Evolutionary conservation across 2,888 invertebrate genomes (phyloP).

Genomic region (Trimorus sp.): DNA sequence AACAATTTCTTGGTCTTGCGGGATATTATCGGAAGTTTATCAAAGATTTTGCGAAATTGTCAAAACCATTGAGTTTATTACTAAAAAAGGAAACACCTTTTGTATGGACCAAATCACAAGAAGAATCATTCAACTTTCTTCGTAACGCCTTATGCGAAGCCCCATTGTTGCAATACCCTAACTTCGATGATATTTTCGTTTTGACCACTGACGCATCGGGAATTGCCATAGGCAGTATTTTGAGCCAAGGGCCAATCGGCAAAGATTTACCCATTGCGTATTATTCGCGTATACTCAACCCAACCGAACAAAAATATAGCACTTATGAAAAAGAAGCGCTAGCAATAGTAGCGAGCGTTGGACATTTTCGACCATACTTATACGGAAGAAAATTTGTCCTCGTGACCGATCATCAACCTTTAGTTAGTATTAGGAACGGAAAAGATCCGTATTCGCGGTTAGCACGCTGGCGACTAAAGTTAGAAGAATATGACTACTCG

Average conservation of each 20-base stretch:
- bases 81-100: neutral
- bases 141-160: neutral
- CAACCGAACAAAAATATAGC: conserved; percentile 6
- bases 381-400: conserved; percentile 23
- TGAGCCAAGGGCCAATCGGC: neutral
- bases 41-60: neutral
- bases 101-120: neutral
- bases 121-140: too few species aligned
- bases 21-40: neutral
- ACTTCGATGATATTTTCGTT: neutral
- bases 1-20: too few species aligned
- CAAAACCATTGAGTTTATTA: neutral
- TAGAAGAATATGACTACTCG: too few species aligned
- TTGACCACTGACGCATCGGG: neutral
- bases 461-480: too few species aligned
- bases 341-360: conserved; percentile 2
- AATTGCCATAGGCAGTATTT: neutral
- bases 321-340: conserved; percentile 21
- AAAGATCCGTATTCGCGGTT: too few species aligned
- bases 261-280: neutral
- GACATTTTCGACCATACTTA: conserved; percentile 11
- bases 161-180: too few species aligned
- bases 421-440: too few species aligned
- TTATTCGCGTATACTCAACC: too few species aligned
- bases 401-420: conserved; percentile 13